phyloP scores from a whole-genome alignment of 2,888 invertebrate genomes.

The Epinotia bilunana region DNA sequence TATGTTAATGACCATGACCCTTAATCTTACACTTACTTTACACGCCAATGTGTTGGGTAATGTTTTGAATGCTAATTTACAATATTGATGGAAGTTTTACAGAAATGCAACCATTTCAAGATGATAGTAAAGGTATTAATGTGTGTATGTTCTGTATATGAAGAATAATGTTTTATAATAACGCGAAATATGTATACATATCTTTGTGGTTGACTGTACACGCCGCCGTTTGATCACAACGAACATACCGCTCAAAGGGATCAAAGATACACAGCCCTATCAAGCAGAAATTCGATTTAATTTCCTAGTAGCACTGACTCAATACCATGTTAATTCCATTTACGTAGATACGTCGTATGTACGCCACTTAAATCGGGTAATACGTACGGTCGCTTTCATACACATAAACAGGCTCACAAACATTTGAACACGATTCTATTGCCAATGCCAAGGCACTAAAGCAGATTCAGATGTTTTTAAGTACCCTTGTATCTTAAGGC shows the following conservation, averaged over 20 bases:
- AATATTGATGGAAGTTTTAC: background rate
- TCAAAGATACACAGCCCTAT: conserved; percentile 67
- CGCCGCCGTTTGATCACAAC: conserved; percentile 64
- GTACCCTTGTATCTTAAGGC: background rate
- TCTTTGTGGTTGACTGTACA: background rate
- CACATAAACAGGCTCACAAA: background rate
- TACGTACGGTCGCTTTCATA: background rate
- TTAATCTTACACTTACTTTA: conserved; percentile 36
- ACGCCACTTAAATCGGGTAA: conserved; percentile 21
- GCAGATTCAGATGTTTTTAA: background rate
- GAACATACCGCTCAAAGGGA: conserved; percentile 62
- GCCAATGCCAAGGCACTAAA: background rate
- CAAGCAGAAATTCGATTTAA: conserved; percentile 76
- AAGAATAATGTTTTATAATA: background rate
- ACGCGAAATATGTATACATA: background rate
- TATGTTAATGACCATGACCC: conserved; percentile 34
- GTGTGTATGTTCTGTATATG: background rate
- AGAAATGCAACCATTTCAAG: background rate
- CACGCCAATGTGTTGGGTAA: background rate
- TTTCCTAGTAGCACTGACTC: conserved; percentile 54
- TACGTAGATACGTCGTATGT: conserved; percentile 11
- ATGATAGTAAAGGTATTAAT: background rate
- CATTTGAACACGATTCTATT: background rate
- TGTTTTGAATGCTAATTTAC: background rate
- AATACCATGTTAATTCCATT: conserved; percentile 31